Evolutionary conservation across 2,113 vertebrate species (phyloP).

Genomic region (Pollachius pollachius): DNA sequence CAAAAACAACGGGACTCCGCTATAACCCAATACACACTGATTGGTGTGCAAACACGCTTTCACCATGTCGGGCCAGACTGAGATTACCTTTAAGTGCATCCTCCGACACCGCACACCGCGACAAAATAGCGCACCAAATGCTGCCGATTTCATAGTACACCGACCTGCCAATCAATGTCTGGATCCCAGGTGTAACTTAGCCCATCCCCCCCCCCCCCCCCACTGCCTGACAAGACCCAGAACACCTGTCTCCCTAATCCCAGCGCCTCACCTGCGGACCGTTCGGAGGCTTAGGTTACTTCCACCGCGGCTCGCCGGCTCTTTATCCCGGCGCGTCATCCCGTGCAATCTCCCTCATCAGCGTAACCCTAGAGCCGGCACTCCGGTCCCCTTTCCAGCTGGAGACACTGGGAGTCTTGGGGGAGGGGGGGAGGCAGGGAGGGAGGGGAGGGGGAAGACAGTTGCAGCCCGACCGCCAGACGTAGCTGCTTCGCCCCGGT

Average conservation of each 20-base stretch:
- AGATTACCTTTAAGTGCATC: too few relatives aligned
- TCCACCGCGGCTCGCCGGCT: conserved; percentile 35
- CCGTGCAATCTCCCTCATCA: conserved; percentile 65
- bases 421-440: conserved; percentile 22
- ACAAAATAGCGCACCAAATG: conserved; percentile 43
- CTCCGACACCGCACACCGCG: conserved; percentile 7
- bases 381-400: conserved; percentile 33
- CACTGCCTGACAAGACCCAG: conserved; percentile 34
- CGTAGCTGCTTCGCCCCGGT: conserved; percentile 15
- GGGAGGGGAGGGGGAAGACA: conserved; percentile 44
- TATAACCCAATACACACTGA: conserved; percentile 16
- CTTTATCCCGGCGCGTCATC: conserved; percentile 51
- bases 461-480: conserved; percentile 45
- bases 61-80: conserved; percentile 3
- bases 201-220: too few relatives aligned
- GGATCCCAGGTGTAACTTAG: conserved; percentile 49
- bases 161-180: conserved; percentile 42
- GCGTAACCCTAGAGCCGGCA: conserved; percentile 59
- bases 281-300: conserved; percentile 60
- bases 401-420: not conserved
- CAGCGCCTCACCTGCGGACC: conserved; percentile 66
- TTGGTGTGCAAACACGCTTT: conserved; percentile 17
- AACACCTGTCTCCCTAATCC: conserved; percentile 76
- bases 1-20: conserved; percentile 14
- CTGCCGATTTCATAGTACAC: conserved; percentile 44